Evolutionary conservation across 2,888 invertebrate genomes (phyloP).

Genomic region (Drosophila niveifrons): DNA sequence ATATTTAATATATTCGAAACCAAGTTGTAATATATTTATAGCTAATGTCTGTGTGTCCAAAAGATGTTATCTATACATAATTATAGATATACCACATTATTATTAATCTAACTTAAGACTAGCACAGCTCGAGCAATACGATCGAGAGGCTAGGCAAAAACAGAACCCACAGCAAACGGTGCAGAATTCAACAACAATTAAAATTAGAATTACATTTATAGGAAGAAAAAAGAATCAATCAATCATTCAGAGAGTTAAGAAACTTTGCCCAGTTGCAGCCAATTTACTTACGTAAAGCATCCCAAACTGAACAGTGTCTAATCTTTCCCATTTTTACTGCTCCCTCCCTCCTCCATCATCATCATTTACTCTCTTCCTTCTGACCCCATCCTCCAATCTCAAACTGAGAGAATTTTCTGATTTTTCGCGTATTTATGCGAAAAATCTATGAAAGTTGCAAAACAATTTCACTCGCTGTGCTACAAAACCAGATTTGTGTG

Average conservation of each 20-base stretch:
- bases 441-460: slow-evolving; percentile 53
- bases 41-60: slow-evolving; percentile 67
- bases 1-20: slow-evolving; percentile 25
- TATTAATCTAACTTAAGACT: slow-evolving; percentile 35
- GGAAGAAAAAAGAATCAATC: not conserved
- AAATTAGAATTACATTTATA: slow-evolving; percentile 18
- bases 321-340: slow-evolving; percentile 17
- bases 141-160: slow-evolving; percentile 43
- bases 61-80: slow-evolving; percentile 43
- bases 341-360: not conserved
- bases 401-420: slow-evolving; percentile 42
- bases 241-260: slow-evolving; percentile 26
- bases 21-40: slow-evolving; percentile 50
- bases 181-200: slow-evolving; percentile 36
- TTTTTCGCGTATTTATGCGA: slow-evolving; percentile 51
- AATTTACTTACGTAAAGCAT: slow-evolving; percentile 36
- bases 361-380: not conserved
- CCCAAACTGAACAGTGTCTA: slow-evolving; percentile 34
- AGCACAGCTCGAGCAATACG: slow-evolving; percentile 51
- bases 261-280: slow-evolving; percentile 53
- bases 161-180: slow-evolving; percentile 54
- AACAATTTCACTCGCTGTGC: slow-evolving; percentile 43
- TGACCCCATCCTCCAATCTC: slow-evolving; percentile 6
- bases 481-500: slow-evolving; percentile 37
- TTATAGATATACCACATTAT: slow-evolving; percentile 16